Evolutionary conservation across 37 sponge, comb jelly and placozoan genomes (phyloP).

Genomic region (Eunapius fragilis): DNA sequence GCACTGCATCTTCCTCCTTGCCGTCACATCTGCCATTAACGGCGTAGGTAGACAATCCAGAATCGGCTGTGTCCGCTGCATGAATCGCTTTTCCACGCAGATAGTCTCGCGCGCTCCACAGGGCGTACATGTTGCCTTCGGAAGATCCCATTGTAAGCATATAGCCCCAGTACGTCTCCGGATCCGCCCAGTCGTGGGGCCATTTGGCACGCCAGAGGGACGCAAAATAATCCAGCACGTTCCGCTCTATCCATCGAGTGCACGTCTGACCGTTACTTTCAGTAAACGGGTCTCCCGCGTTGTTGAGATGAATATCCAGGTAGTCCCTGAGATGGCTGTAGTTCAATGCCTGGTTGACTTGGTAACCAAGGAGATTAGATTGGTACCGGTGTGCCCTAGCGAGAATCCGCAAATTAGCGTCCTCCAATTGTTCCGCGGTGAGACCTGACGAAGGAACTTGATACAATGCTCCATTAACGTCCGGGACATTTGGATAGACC

Average conservation of each 20-base stretch:
- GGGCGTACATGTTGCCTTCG: conserved; percentile 31
- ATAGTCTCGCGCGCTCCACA: conserved; percentile 36
- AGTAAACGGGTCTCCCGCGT: conserved; percentile 34
- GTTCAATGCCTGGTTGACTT: not conserved
- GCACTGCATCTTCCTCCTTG: too few relatives aligned
- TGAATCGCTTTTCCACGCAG: not conserved
- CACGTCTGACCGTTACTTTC: not conserved
- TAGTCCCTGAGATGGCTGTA: not conserved
- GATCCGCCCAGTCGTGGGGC: conserved; percentile 28
- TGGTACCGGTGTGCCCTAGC: not conserved
- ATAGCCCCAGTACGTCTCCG: conserved; percentile 41
- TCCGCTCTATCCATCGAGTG: conserved; percentile 41
- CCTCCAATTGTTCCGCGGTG: not conserved
- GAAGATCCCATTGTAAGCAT: conserved; percentile 41
- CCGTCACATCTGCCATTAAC: not conserved
- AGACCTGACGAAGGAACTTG: conserved; percentile 42
- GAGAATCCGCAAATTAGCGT: conserved; percentile 3
- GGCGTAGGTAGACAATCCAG: too few relatives aligned
- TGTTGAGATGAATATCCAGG: conserved; percentile 11
- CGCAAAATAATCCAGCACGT: conserved; percentile 35
- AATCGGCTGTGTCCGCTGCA: not conserved
- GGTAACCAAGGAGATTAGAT: conserved; percentile 11
- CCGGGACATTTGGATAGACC: not conserved
- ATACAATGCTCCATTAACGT: conserved; percentile 4
- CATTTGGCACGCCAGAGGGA: conserved; percentile 33